Evolutionary conservation across 2,888 invertebrate species (phyloP), one percentile per base, ranked within the genome.

Genomic region (Eupithecia vulgata): DNA sequence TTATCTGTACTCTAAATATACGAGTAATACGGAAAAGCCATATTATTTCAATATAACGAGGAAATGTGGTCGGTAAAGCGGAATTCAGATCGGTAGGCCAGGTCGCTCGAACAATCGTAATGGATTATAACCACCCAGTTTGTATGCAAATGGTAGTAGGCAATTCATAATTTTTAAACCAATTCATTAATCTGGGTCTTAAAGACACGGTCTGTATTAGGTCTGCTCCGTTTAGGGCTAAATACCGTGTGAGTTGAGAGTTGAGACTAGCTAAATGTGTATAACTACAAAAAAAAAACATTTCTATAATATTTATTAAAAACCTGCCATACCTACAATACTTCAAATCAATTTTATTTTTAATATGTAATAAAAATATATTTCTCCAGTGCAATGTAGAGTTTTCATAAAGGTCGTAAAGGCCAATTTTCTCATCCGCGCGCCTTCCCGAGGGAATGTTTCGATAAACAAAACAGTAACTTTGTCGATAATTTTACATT

Each of bases 381-480:
- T 65, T 68, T 69, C 67, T 45, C 34, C 70, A 42, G 66, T 67
- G 65, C 68, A 74, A 70, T 71, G 65, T 59, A 70, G 67, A 69
- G 68, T 73, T 71, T 73, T 61, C 68, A 68, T 71, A 71, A 64
- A 78, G 79, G 75, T 77, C 78, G 78, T 76, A 80, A 83, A 82
- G 70, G 78, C 74, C 76, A 77, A 81, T 80, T 81, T 81, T 82
- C 81, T 76, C 77, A 80, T 79, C 75, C 78, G 73, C 78, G 45
- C 69, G 73, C 79, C 79, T 79, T 80, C 81, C 79, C 83, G 35
- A 68, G 74, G 82, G 81, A 82, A 81, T 79, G 78, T 79, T 83
- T 81, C 75, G 76, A 84, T 88, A 88, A 90, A 90, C 90, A 89
- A 85, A 88, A 85, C 84, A 83, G 83, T 85, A 87, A 88, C 85